Percentiles rank a stretch among this genome's conserved stretches.
phyloP scores from a whole-genome alignment of 2,888 invertebrate species.

The Quadriops clusia region DNA sequence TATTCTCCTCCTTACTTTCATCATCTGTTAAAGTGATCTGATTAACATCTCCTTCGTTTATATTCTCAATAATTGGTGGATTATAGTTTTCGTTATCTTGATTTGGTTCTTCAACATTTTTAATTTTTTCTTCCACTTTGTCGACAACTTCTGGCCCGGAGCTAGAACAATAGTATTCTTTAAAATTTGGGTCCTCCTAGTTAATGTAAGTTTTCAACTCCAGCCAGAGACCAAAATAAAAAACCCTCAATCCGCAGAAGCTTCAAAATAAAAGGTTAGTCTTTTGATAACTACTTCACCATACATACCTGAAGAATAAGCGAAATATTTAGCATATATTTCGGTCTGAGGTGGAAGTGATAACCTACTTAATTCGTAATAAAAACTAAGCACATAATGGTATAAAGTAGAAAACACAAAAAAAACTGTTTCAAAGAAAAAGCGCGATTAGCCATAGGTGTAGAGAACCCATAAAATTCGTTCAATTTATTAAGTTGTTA shows the following conservation, averaged over 20 bases:
- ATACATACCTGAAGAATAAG: too few relatives aligned
- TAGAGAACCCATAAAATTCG: neutral
- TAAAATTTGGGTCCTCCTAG: conserved; percentile 14
- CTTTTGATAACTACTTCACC: too few relatives aligned
- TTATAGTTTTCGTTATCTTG: conserved; percentile 5
- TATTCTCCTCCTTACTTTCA: conserved; percentile 2
- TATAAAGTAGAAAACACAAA: neutral
- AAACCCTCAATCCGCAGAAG: too few relatives aligned
- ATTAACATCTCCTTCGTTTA: conserved; percentile 2
- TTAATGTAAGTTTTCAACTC: conserved; percentile 20
- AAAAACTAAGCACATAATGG: conserved; percentile 1
- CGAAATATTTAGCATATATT: conserved; percentile 19
- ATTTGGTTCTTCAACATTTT: neutral
- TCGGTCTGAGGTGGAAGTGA: conserved; percentile 35
- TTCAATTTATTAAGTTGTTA: neutral
- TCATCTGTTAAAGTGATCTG: conserved; percentile 1
- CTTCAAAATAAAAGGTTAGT: too few relatives aligned
- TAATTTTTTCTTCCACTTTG: conserved; percentile 6
- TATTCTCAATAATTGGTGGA: conserved; percentile 3
- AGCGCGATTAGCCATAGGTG: too few relatives aligned
- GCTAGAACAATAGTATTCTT: conserved; percentile 24
- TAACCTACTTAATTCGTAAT: conserved; percentile 19
- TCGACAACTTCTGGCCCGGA: conserved; percentile 19
- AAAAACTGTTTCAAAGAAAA: neutral
- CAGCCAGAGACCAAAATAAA: conserved; percentile 35